Evolutionary conservation across 1,140 invertebrate species (phyloP).

Genomic region (Platyura marginata): DNA sequence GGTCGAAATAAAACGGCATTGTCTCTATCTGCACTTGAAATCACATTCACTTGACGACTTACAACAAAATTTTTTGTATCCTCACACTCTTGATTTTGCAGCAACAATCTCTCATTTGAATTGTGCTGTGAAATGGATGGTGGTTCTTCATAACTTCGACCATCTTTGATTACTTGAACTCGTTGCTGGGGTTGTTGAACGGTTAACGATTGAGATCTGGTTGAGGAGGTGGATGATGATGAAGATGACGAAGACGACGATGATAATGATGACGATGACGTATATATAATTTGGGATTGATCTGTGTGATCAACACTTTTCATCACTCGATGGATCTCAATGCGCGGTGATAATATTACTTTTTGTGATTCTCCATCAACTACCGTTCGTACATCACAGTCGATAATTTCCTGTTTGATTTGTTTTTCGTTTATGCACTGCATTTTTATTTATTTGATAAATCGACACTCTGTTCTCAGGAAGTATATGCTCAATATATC

Average conservation of each 20-base stretch:
- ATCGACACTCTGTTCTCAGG: no score
- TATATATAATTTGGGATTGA: not conserved
- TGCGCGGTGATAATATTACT: not conserved
- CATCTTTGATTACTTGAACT: constrained; percentile 1
- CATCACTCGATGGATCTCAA: not conserved
- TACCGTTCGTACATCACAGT: not conserved
- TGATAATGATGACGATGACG: not conserved
- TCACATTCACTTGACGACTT: not conserved
- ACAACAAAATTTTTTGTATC: not conserved
- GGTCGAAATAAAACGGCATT: constrained; percentile 17
- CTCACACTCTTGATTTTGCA: no score
- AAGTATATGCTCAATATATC: no score
- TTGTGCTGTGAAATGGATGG: not conserved
- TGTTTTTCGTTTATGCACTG: not conserved
- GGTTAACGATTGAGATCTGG: not conserved
- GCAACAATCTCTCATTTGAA: not conserved
- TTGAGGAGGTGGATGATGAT: not conserved
- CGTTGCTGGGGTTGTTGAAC: not conserved
- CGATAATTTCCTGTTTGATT: not conserved
- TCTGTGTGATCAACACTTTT: not conserved
- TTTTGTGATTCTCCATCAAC: not conserved
- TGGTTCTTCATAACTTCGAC: not conserved
- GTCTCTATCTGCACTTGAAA: not conserved
- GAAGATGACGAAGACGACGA: not conserved
- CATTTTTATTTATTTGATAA: not conserved